Evolutionary conservation across 2,113 vertebrate species (phyloP).

Genomic region (Pseudopodoces humilis): DNA sequence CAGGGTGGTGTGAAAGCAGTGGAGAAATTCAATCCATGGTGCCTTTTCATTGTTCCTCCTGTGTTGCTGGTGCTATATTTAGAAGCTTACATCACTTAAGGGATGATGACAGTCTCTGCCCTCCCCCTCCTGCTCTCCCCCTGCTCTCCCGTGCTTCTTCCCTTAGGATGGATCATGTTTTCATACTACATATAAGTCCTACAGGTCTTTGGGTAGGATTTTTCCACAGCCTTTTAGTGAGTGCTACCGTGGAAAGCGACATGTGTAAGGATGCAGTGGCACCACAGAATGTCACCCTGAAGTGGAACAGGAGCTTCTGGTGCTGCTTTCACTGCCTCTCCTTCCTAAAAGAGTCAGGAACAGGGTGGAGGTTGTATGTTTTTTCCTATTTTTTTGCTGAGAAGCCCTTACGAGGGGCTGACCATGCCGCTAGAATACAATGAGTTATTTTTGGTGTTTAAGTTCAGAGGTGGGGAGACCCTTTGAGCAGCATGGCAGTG

Average conservation of each 20-base stretch:
- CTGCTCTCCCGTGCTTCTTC: constrained; percentile 26
- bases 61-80: constrained; percentile 86
- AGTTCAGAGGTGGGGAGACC: neutral
- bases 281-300: neutral
- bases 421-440: neutral
- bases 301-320: neutral
- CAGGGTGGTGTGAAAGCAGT: neutral
- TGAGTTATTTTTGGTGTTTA: neutral
- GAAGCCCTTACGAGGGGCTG: neutral
- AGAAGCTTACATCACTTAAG: constrained; percentile 91
- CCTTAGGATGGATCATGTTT: constrained; percentile 74
- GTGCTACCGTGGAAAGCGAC: neutral
- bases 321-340: neutral
- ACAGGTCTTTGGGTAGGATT: constrained; percentile 53
- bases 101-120: constrained; percentile 80
- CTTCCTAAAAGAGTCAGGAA: neutral
- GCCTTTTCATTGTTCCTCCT: constrained; percentile 79
- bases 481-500: neutral
- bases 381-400: neutral
- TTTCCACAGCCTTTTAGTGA: constrained; percentile 31
- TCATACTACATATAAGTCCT: constrained; percentile 70
- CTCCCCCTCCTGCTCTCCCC: constrained; percentile 60
- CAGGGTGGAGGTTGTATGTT: neutral
- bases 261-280: neutral
- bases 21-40: constrained; percentile 60